Percentiles rank a stretch among this genome's conserved stretches.
phyloP scores from a whole-genome alignment of 1,140 invertebrate species.

The Papilio xuthus region DNA sequence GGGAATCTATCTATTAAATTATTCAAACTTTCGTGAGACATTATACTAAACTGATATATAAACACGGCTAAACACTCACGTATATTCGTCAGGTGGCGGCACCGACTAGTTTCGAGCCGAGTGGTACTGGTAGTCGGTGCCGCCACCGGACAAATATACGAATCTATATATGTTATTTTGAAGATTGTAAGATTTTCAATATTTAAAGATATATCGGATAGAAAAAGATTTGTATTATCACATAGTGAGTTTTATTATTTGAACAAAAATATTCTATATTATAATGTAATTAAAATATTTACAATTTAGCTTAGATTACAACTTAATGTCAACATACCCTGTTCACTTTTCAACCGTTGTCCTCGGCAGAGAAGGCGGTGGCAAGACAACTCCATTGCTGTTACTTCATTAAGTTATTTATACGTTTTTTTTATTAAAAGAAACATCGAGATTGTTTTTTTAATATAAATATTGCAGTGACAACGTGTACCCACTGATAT shows the following conservation, averaged over 20 bases:
- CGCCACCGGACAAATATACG: too few species aligned
- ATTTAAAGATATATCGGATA: neutral
- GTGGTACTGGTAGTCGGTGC: too few species aligned
- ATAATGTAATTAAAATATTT: slow-evolving; percentile 76
- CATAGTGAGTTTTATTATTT: slow-evolving; percentile 79
- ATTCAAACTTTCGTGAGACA: too few species aligned
- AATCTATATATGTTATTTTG: too few species aligned
- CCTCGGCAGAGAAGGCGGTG: slow-evolving; percentile 50
- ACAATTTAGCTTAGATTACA: slow-evolving; percentile 75
- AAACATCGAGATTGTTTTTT: slow-evolving; percentile 37
- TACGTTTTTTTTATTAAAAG: slow-evolving; percentile 32
- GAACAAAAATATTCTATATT: slow-evolving; percentile 80
- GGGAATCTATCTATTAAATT: too few species aligned
- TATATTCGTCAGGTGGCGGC: too few species aligned
- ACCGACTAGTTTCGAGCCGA: too few species aligned
- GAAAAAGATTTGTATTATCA: slow-evolving; percentile 58
- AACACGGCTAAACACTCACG: too few species aligned
- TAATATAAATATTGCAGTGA: slow-evolving; percentile 41
- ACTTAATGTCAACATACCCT: slow-evolving; percentile 78
- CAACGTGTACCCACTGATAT: slow-evolving; percentile 37
- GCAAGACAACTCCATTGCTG: slow-evolving; percentile 43
- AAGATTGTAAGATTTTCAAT: too few species aligned
- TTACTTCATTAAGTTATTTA: neutral
- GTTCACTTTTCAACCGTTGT: slow-evolving; percentile 80
- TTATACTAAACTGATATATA: too few species aligned